Conservation (phyloP, 2,797 vertebrate genomes). For the Sebastes diaconus region DNA sequence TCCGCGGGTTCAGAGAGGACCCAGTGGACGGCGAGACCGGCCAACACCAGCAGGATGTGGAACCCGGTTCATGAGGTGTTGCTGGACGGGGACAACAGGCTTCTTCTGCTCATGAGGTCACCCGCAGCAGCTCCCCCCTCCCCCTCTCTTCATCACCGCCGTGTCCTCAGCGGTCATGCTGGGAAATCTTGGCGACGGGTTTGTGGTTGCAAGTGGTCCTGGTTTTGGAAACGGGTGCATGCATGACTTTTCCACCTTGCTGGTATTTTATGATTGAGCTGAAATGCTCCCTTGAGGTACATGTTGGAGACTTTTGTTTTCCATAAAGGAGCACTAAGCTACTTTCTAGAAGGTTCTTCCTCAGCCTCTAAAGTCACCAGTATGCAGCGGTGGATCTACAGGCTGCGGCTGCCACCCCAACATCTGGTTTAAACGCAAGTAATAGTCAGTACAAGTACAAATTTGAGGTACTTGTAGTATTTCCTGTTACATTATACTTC, state of each 20-base stretch:
- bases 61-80: conserved; percentile 74
- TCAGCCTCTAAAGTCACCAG: not conserved
- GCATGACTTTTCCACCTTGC: conserved; percentile 56
- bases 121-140: not conserved
- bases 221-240: conserved; percentile 26
- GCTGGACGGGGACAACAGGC: conserved; percentile 71
- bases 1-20: conserved; percentile 15
- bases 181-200: conserved; percentile 12
- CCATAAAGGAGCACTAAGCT: not conserved
- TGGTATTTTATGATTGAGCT: conserved; percentile 38
- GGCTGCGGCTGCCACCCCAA: not conserved
- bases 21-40: conserved; percentile 50
- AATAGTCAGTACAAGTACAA: not conserved
- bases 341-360: not conserved
- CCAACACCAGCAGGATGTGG: conserved; percentile 68
- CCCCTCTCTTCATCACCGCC: not conserved
- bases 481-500: too few relatives aligned
- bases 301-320: not conserved
- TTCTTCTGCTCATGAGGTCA: conserved; percentile 64
- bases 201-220: conserved; percentile 48
- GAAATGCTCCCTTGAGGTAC: conserved; percentile 21
- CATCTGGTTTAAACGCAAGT: not conserved
- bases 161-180: conserved; percentile 16
- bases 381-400: not conserved
- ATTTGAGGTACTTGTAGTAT: too few relatives aligned